Base-by-base conservation (phyloP, 2,888 invertebrate genomes). In the Lydus trimaculatus region DNA sequence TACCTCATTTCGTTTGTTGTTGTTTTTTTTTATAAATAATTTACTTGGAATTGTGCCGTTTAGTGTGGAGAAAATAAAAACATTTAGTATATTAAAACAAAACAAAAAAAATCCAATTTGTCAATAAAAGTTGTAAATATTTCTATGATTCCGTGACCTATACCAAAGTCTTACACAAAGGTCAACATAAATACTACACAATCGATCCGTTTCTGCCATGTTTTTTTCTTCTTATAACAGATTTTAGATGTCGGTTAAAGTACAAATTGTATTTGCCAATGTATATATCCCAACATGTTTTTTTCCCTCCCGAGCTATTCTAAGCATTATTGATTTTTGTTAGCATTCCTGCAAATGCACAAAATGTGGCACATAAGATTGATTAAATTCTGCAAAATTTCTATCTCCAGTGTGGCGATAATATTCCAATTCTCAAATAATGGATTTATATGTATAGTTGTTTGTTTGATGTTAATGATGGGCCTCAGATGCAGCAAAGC, bases 151-250 rank as follows among this genome's bases (percentile, higher is more conserved):
- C 52, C 52, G 13, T 52, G 52, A 52, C 52, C 52, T 52, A 52
- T 52, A 52, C 52, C 23, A 52, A 48, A 48, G 48, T 48, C 48
- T 36, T 48, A 48, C 11, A 48, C 48, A 48, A 20, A 52, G 52
- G 52, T 52, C 52, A 20, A 52, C 52, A 48, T 48, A 52, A 48
- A 17, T 48, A 20, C 48, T 9, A 20, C 52, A 48, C 7, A 52
- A 52, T 52, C 52, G 52, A 52, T 52, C 23, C 13, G 52, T 52
- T 52, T 23, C 52, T 25, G 25, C 48, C 13, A 39, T 43, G 39
- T 43, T 36, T n/a, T 43, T 43, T 13, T 43, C 17, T 33, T n/a
- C 11, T 36, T 36, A 36, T 13, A 4, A 36, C 36, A 36, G 11
- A 33, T 36, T 36, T 36, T 36, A 2, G 11, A 13, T 36, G 13